Percentiles rank a stretch among this genome's conserved stretches.
These are phyloP conservation scores for Paratrypauchen microcephalus DNA, from an alignment of 2,797 vertebrate genomes.

Conservation along the genomic window DNA sequence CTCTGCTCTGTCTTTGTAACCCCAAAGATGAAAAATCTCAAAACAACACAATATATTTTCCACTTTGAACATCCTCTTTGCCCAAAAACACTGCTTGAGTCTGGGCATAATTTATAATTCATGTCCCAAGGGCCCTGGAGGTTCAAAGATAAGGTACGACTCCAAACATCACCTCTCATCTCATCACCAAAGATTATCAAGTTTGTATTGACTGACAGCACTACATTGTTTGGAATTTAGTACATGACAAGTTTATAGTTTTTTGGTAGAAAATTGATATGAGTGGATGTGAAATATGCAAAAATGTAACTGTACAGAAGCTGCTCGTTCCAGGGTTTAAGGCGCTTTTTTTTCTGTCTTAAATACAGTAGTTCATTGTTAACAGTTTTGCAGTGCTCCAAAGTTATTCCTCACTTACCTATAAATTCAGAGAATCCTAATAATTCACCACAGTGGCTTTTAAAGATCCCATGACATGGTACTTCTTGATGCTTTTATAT, in stretches of 20 bases:
- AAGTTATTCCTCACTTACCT: too few species aligned
- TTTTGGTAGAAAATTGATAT: not conserved
- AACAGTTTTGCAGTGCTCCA: too few species aligned
- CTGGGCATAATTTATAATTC: constrained; percentile 4
- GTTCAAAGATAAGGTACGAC: not conserved
- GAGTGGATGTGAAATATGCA: not conserved
- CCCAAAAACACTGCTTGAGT: not conserved
- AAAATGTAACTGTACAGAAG: not conserved
- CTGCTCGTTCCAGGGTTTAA: not conserved
- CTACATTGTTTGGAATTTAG: not conserved
- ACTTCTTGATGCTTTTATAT: too few species aligned
- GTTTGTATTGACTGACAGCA: constrained; percentile 7
- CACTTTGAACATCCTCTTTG: not conserved
- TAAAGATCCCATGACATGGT: too few species aligned
- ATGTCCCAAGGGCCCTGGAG: constrained; percentile 4
- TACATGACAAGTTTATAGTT: constrained; percentile 1
- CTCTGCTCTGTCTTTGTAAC: not conserved
- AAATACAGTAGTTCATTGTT: too few species aligned
- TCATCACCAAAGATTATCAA: not conserved
- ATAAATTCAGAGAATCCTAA: too few species aligned
- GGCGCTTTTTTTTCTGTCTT: too few species aligned
- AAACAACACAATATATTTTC: not conserved
- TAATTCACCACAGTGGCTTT: too few species aligned
- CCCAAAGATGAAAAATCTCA: not conserved
- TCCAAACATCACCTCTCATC: not conserved